Percentiles rank a stretch among this genome's conserved stretches.
These are phyloP conservation scores for Onthophagus taurus DNA, from an alignment of 1,140 invertebrate species.

Conservation along the genomic window DNA sequence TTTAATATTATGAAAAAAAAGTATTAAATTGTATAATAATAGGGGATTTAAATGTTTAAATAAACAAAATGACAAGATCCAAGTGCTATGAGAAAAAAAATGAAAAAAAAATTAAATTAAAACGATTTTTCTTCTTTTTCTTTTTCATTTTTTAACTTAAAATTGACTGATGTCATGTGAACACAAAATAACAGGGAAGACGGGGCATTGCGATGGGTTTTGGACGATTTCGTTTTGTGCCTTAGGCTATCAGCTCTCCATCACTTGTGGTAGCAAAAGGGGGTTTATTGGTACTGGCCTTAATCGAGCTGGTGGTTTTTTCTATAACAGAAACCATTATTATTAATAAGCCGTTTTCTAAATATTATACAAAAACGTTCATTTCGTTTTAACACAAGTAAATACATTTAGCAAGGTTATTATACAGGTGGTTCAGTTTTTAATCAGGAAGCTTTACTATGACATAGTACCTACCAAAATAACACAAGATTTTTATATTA, in stretches of 20 bases:
- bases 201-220: conserved; percentile 11
- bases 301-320: conserved; percentile 65
- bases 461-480: neutral
- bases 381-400: neutral
- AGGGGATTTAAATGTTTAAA: too few species aligned
- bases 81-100: neutral
- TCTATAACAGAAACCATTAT: conserved; percentile 43
- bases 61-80: too few species aligned
- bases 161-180: conserved; percentile 4
- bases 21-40: too few species aligned
- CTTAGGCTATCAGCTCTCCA: conserved; percentile 43
- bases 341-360: neutral
- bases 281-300: conserved; percentile 64
- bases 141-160: neutral
- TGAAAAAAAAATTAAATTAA: neutral
- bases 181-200: conserved; percentile 10
- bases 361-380: neutral
- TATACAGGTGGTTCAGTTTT: neutral
- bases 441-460: neutral
- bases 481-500: neutral
- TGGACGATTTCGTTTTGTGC: conserved; percentile 7
- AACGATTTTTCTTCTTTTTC: neutral
- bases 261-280: conserved; percentile 51
- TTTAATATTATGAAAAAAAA: too few species aligned
- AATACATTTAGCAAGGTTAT: neutral